These are phyloP conservation scores for Eumacrocentrus americanus DNA, from an alignment of 2,888 invertebrate genomes.

Conservation along the genomic window DNA sequence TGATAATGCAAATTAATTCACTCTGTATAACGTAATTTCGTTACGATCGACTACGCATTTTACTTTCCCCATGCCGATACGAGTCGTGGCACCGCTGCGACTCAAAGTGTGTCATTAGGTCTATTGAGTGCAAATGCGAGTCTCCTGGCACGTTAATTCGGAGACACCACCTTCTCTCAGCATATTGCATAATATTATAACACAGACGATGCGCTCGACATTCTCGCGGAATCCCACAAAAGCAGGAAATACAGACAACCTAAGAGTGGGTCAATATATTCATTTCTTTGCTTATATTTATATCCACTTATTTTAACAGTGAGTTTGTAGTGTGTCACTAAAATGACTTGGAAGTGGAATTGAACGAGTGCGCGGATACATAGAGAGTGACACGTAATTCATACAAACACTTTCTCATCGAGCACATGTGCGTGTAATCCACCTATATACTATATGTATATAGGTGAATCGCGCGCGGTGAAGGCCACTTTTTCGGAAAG, in stretches of 20 bases:
- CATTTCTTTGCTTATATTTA: too few species aligned
- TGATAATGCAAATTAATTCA: neutral
- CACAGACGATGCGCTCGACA: too few species aligned
- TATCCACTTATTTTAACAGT: too few species aligned
- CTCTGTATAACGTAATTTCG: constrained; percentile 25
- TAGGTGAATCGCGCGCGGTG: constrained; percentile 9
- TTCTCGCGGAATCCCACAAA: too few species aligned
- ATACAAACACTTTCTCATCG: too few species aligned
- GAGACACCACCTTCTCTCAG: neutral
- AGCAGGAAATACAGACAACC: neutral
- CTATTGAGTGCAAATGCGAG: constrained; percentile 47
- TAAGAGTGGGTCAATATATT: neutral
- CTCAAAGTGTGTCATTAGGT: constrained; percentile 51
- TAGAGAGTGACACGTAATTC: too few species aligned
- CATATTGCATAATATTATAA: too few species aligned
- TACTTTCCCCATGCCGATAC: constrained; percentile 46
- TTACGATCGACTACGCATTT: constrained; percentile 46
- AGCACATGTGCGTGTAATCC: too few species aligned
- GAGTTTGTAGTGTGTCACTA: too few species aligned
- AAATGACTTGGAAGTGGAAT: too few species aligned
- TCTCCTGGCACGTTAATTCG: neutral
- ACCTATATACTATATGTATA: neutral
- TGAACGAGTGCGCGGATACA: too few species aligned
- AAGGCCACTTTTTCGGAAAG: constrained; percentile 36
- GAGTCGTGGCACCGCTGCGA: constrained; percentile 1